These are phyloP conservation scores for Percopsis transmontana DNA, from an alignment of 2,113 vertebrate species.

Conservation along the genomic window DNA sequence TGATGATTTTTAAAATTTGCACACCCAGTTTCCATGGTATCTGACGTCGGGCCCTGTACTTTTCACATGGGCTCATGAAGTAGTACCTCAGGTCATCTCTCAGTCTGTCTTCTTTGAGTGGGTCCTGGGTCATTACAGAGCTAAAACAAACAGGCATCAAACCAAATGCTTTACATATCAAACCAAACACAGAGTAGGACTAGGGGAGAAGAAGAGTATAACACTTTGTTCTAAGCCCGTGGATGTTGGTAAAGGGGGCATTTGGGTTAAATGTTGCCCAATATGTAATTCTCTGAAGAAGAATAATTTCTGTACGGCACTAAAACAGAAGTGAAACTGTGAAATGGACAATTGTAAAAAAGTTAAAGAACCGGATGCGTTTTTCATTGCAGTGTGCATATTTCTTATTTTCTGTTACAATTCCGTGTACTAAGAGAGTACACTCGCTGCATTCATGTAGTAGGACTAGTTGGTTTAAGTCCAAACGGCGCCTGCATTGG, in stretches of 20 bases:
- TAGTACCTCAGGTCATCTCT: constrained; percentile 93
- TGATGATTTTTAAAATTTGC: constrained; percentile 95
- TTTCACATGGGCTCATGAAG: constrained; percentile 99
- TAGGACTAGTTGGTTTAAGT: constrained; percentile 47
- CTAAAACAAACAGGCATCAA: constrained; percentile 63
- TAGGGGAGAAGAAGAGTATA: not conserved
- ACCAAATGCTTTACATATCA: constrained; percentile 1
- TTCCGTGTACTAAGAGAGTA: constrained; percentile 8
- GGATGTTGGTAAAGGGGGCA: no score
- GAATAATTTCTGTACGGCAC: no score
- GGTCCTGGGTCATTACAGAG: constrained; percentile 73
- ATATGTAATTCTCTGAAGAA: not conserved
- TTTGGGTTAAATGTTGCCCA: no score
- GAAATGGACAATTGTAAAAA: not conserved
- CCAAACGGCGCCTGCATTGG: constrained; percentile 46
- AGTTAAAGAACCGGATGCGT: not conserved
- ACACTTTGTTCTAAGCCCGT: no score
- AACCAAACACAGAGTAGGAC: not conserved
- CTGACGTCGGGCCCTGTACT: constrained; percentile 87
- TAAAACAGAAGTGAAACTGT: constrained; percentile 44
- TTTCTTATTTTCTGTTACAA: constrained; percentile 12
- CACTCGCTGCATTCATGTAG: constrained; percentile 54
- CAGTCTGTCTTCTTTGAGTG: constrained; percentile 78
- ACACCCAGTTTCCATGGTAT: constrained; percentile 94
- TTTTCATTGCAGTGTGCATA: not conserved